Evolutionary conservation across 2,888 invertebrate genomes (phyloP), one percentile per base, ranked within the genome.

Genomic region (Uropetala carovei): DNA sequence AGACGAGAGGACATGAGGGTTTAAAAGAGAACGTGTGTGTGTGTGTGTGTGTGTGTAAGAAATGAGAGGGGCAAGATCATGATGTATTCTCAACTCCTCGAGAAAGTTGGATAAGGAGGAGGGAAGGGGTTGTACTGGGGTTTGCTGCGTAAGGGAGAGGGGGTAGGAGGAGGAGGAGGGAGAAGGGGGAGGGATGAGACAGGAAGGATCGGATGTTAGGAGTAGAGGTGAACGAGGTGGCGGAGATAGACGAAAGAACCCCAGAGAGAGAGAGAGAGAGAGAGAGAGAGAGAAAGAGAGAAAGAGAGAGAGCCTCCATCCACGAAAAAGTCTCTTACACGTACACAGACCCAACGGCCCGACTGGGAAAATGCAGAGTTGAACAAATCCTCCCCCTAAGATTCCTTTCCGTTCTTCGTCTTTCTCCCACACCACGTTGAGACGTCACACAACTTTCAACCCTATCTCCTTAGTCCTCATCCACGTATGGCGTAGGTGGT

Each of bases 321-420:
- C 43, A 43, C 43, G n/a, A 43, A 43, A 43, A 43, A 43, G 43
- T 43, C 43, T 43, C 43, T 43, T 43, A 43, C 43, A 43, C 43
- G 43, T 43, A 43, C 43, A 43, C 43, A 43, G 43, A 43, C 43
- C 43, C 43, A 43, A 68, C 75, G 11, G 22, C 75, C 13, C 22
- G 75, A 75, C 27, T 75, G 75, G 75, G 75, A 75, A 75, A 27
- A 75, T 75, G 75, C 75, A 75, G 75, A 75, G 75, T 27, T 75
- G 75, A 75, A 75, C 75, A 75, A 75, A 75, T 75, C 75, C 75
- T 43, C 75, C 22, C 22, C 75, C 22, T 22, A 43, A 43, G 43
- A 43, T 43, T 43, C 43, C 43, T 43, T 43, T 43, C 43, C 43
- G 5, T 43, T 43, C 43, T 5, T 43, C 43, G 43, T 43, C 43